Percentiles rank a stretch among this genome's conserved stretches.
These are phyloP conservation scores for Athene cunicularia DNA, from an alignment of 2,113 vertebrate genomes.

Conservation along the genomic window DNA sequence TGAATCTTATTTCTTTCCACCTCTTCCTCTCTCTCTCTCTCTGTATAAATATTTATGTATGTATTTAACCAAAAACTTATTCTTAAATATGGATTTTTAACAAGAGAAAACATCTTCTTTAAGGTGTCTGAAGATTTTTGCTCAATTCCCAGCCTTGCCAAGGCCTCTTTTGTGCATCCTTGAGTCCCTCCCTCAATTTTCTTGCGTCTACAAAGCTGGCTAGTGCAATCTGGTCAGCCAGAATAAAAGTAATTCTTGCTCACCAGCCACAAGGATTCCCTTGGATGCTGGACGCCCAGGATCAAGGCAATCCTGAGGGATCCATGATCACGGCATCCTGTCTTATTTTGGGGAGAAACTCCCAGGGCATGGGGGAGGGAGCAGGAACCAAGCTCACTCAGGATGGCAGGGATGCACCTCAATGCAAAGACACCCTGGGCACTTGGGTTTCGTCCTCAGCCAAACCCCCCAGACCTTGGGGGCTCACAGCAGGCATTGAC, in stretches of 20 bases:
- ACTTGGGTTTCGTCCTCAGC: neutral
- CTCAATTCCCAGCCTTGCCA: neutral
- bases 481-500: neutral
- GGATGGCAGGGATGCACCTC: neutral
- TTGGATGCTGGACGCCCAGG: neutral
- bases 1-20: neutral
- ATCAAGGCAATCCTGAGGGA: neutral
- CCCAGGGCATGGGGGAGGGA: accelerated
- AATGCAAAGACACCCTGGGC: neutral
- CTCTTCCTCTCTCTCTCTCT: neutral
- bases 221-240: neutral
- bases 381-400: neutral
- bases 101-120: neutral
- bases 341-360: neutral
- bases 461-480: neutral
- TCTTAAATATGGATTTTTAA: neutral
- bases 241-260: neutral
- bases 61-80: neutral
- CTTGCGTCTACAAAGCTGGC: neutral
- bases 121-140: neutral
- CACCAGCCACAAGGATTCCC: neutral
- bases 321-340: accelerated
- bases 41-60: neutral
- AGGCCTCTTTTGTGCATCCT: neutral
- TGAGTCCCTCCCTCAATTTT: neutral